Conservation (phyloP, 2,888 invertebrate species). For the Latheticus oryzae region DNA sequence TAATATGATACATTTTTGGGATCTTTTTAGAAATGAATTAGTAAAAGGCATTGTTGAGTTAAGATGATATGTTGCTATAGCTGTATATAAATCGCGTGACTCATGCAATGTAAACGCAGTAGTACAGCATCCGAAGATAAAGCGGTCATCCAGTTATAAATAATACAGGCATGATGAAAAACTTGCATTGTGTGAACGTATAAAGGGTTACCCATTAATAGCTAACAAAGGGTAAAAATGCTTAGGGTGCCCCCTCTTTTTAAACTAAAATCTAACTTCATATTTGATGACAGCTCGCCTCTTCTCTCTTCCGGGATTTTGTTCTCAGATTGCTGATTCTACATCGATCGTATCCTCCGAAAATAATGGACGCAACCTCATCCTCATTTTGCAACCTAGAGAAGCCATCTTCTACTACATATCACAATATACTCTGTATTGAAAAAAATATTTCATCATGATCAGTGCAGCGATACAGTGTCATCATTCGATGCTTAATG, state of each 20-base stretch:
- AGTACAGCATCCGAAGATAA: slow-evolving; percentile 55
- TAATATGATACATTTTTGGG: slow-evolving; percentile 43
- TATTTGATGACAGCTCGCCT: slow-evolving; percentile 58
- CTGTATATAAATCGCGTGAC: slow-evolving; percentile 56
- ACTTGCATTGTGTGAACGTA: slow-evolving; percentile 61
- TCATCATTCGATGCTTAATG: too few relatives aligned
- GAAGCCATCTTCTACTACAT: slow-evolving; percentile 12
- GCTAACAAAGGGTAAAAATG: slow-evolving; percentile 59
- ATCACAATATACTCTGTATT: too few relatives aligned
- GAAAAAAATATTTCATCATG: too few relatives aligned
- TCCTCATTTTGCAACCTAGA: slow-evolving; percentile 9
- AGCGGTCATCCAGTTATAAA: slow-evolving; percentile 62
- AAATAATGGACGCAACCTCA: slow-evolving; percentile 25
- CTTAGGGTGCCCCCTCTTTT: slow-evolving; percentile 56
- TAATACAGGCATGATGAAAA: slow-evolving; percentile 65
- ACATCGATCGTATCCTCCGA: slow-evolving; percentile 57
- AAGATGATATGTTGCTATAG: slow-evolving; percentile 53
- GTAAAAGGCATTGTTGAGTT: slow-evolving; percentile 54
- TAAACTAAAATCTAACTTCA: slow-evolving; percentile 59
- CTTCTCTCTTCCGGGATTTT: slow-evolving; percentile 58
- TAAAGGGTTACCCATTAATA: slow-evolving; percentile 63
- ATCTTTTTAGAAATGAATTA: slow-evolving; percentile 44
- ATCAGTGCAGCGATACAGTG: too few relatives aligned
- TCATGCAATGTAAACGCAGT: slow-evolving; percentile 56
- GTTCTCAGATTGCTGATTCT: slow-evolving; percentile 53